phyloP scores from a whole-genome alignment of 1,140 invertebrate genomes.

The Temnothorax curvispinosus region DNA sequence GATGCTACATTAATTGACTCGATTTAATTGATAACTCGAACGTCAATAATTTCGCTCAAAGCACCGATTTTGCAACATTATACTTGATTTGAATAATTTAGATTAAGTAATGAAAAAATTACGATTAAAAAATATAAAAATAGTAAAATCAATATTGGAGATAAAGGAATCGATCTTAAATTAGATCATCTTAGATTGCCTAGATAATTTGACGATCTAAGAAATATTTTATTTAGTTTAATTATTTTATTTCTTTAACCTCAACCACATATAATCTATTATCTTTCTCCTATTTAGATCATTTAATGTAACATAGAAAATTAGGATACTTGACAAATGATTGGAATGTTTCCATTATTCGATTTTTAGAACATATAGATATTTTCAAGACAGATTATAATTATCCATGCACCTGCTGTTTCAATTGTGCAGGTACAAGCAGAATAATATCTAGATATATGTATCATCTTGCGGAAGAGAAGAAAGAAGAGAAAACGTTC shows the following conservation, averaged over 20 bases:
- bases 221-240: not conserved
- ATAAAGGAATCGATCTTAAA: not conserved
- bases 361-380: not conserved
- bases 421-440: not conserved
- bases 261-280: not conserved
- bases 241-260: not conserved
- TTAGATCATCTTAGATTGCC: no score
- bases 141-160: not conserved
- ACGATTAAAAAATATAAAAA: not conserved
- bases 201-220: not conserved
- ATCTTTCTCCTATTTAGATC: not conserved
- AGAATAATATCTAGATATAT: not conserved
- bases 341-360: not conserved
- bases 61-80: not conserved
- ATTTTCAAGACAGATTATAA: slow-evolving; percentile 14
- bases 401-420: not conserved
- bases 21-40: not conserved
- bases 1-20: not conserved
- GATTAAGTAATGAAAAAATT: not conserved
- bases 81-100: not conserved
- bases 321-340: not conserved
- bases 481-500: slow-evolving; percentile 5
- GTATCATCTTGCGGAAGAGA: not conserved
- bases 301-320: not conserved
- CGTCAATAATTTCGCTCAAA: not conserved